Evolutionary conservation across 2,888 invertebrate genomes (phyloP), one percentile per base, ranked within the genome.

Genomic region (Drosophila villosipedis): DNA sequence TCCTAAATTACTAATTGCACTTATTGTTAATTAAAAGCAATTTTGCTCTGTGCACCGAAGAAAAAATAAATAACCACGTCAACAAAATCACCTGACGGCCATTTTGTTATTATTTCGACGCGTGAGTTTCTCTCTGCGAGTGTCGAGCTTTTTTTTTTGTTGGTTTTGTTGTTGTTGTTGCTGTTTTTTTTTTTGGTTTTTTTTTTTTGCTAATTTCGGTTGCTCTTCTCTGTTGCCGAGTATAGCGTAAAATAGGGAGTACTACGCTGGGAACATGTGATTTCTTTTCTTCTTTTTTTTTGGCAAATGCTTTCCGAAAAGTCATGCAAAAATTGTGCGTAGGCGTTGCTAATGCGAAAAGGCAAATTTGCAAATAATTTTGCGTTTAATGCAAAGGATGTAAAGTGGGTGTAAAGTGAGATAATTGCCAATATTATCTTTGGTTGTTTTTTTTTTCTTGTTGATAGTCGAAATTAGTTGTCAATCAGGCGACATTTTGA

Each of bases 201-300:
- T 68, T 30, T 31, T 73, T 77, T 74, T 83, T 82, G 82, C 83
- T 83, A 83, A 83, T 80, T 84, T 83, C 55, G 80, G 76, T 67
- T 54, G 65, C 62, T 66, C 78, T 76, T 62, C 54, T 39, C 30
- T 75, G 73, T 64, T 73, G 73, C 65, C 43, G 74, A 58, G 73
- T 55, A 58, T 39, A 62, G 37, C 58, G 53, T 68, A 60, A 43
- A 62, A 68, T 19, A 4, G 72, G 60, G 68, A 63, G 78, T 43
- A 73, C 52, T 4, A 16, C 12, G 59, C 41, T 35, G 52, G 55
- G 63, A 80, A 78, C 80, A 80, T 78, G 79, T 80, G 79, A 80
- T 80, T 71, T 68, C 16, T 49, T 35, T 73, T 43, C 47, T 63
- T 39, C 7, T 50, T 41, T 50, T 28, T 73, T 54, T 61, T 64